Conservation (phyloP, 2,888 invertebrate genomes). For the Oligia latruncula region DNA sequence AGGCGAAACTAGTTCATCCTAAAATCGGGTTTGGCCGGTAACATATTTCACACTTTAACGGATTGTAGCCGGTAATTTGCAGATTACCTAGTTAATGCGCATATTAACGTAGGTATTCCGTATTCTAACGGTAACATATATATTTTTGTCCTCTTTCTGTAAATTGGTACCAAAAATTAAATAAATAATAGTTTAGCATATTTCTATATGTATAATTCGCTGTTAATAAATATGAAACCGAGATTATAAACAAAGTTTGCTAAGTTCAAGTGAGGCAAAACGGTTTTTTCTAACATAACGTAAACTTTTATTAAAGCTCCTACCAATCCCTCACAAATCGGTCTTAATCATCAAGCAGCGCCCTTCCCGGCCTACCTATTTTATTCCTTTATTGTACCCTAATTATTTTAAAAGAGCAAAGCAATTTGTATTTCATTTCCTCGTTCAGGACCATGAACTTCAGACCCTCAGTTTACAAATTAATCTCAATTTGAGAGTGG, state of each 20-base stretch:
- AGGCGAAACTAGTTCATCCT: no score
- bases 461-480: conserved; percentile 48
- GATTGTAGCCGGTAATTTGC: no score
- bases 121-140: no score
- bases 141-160: no score
- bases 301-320: conserved; percentile 11
- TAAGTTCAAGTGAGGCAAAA: neutral
- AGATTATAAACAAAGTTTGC: neutral
- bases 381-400: conserved; percentile 41
- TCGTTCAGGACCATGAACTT: conserved; percentile 55
- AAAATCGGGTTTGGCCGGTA: no score
- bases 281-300: neutral
- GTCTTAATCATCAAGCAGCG: neutral
- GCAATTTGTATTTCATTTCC: conserved; percentile 61
- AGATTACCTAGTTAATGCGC: no score
- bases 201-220: neutral
- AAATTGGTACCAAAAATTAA: no score
- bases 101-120: no score
- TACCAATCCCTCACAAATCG: conserved; percentile 13
- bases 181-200: neutral
- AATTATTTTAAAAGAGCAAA: conserved; percentile 57
- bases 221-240: neutral
- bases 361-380: neutral
- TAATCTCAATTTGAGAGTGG: conserved; percentile 56
- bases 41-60: no score